phyloP scores from a whole-genome alignment of 2,113 vertebrate genomes.

The Xerus inauris region DNA sequence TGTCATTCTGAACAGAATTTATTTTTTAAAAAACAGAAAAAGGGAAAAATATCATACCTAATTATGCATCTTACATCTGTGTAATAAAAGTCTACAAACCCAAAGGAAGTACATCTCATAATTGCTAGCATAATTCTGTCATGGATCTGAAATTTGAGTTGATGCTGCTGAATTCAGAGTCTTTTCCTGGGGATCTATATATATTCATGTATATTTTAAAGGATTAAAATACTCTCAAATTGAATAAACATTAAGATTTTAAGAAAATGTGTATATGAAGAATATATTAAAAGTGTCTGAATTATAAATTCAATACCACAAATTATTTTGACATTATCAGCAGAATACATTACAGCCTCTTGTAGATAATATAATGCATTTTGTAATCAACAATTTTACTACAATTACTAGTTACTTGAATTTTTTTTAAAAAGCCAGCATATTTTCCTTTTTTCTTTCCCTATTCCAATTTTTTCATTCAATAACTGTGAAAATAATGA shows the following conservation, averaged over 20 bases:
- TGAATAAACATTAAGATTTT: slow-evolving; percentile 1
- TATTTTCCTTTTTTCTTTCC: not conserved
- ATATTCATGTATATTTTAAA: not conserved
- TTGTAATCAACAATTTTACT: not conserved
- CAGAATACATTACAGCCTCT: not conserved
- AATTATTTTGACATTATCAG: slow-evolving; percentile 41
- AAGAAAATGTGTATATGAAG: not conserved
- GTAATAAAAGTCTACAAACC: not conserved
- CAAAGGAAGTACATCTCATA: not conserved
- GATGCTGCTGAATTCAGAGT: not conserved
- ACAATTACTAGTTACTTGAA: not conserved
- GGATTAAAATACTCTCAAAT: not conserved
- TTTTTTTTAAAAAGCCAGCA: not conserved
- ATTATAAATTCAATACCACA: slow-evolving; percentile 24
- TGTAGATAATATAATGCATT: not conserved
- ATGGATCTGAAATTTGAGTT: slow-evolving; percentile 45
- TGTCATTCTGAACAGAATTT: not conserved
- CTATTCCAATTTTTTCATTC: not conserved
- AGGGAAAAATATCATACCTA: not conserved
- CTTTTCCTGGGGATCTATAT: not conserved
- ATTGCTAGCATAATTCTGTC: not conserved
- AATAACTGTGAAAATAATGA: not conserved
- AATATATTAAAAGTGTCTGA: not conserved
- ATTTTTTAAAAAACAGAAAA: not conserved
- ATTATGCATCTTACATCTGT: not conserved